Base-by-base conservation (phyloP, 2,797 vertebrate species). In the Falco biarmicus region DNA sequence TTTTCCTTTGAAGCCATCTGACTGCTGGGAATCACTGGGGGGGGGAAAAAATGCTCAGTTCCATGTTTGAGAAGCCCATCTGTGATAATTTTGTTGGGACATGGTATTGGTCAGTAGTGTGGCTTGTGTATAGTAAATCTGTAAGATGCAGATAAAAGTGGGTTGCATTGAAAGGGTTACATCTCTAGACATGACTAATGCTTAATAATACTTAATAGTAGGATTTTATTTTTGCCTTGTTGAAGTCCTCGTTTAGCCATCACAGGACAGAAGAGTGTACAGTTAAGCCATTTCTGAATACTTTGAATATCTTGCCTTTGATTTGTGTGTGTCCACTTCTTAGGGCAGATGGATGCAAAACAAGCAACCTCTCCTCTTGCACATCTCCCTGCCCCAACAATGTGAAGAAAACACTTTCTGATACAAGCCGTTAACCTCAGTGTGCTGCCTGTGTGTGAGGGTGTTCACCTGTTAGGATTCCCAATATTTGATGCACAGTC, bases 201-300 rank as follows among this genome's bases (percentile, higher is more conserved):
- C 63, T 93, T 89, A 83, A 85, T 81, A 87, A 63, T 75, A 59
- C 53, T 84, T 64, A 81, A 78, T 84, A 63, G 83, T 71, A 84
- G 53, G 48, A 60, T 90, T 96, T 95, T 83, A 56, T 82, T 73
- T 87, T 95, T 91, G 69, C 25, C 37, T n/a, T 60, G 17, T 60
- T 66, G 76, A 90, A 81, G 87, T 74, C 41, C n/a, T 37, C 57
- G 9, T 60, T 91, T 95, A 91, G 79, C 87, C 75, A 78, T 78
- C 41, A 7, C 16, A 70, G 31, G 45, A 21, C 32, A 64, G 91
- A 60, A 51, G 32, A 63, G 24, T 24, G 15, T 76, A 15, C 31
- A 50, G 41, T 87, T 84, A 78, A 90, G 64, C 29, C 53, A 51
- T 0, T 91, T 87, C 50, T 74, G 61, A 82, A 47, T 78, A 24